Evolutionary conservation across 2,113 vertebrate genomes (phyloP).

Genomic region (Cyanoliseus patagonus): DNA sequence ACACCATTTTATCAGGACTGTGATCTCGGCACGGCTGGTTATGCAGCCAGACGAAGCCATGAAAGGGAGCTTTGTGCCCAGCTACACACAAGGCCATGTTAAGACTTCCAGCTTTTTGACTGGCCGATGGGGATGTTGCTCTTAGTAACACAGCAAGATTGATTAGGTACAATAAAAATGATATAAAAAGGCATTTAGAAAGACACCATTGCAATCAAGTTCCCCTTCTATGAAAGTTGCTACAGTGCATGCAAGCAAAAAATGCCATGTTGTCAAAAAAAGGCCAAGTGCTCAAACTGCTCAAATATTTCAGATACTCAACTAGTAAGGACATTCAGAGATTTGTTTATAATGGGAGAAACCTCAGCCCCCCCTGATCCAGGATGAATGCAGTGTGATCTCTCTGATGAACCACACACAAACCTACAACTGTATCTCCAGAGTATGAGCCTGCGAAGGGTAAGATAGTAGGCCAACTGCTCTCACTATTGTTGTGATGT

Average conservation of each 20-base stretch:
- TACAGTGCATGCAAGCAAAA: not conserved
- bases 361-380: not conserved
- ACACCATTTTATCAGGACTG: not conserved
- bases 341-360: not conserved
- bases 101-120: constrained; percentile 14
- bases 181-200: not conserved
- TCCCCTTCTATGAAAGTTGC: not conserved
- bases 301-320: not conserved
- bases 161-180: not conserved
- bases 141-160: constrained; percentile 36
- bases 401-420: not conserved
- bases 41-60: constrained; percentile 5
- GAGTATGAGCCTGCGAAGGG: not conserved
- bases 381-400: not conserved
- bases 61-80: constrained; percentile 48
- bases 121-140: not conserved
- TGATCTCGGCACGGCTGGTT: constrained; percentile 22
- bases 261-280: not conserved
- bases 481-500: not conserved
- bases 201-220: not conserved
- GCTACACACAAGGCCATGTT: constrained; percentile 7
- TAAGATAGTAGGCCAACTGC: not conserved
- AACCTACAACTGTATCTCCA: not conserved
- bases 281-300: not conserved
- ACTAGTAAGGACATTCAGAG: not conserved